phyloP scores from a whole-genome alignment of 2,888 invertebrate species.

The Myathropa florea region DNA sequence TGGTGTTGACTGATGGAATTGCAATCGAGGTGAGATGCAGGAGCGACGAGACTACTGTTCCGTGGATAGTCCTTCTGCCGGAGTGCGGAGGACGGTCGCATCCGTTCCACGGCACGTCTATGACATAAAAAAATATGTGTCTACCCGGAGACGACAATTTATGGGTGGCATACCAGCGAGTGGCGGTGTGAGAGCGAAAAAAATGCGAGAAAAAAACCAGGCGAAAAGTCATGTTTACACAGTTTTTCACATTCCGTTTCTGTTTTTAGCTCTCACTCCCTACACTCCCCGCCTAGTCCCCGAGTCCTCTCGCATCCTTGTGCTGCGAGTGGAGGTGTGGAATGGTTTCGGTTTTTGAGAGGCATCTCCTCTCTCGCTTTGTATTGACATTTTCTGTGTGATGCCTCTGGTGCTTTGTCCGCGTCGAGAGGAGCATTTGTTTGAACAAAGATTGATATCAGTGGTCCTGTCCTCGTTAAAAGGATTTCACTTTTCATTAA shows the following conservation, averaged over 20 bases:
- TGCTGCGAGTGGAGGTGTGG: not conserved
- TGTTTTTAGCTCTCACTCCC: constrained; percentile 6
- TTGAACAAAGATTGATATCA: constrained; percentile 51
- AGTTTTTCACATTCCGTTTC: constrained; percentile 46
- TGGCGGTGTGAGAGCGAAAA: not conserved
- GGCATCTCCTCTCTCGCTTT: constrained; percentile 18
- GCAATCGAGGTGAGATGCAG: constrained; percentile 64
- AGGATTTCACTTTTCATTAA: constrained; percentile 49
- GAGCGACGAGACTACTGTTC: constrained; percentile 39
- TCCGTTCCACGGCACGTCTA: constrained; percentile 19
- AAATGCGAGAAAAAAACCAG: not conserved
- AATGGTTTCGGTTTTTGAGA: constrained; percentile 7
- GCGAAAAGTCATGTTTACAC: constrained; percentile 56
- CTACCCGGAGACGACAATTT: constrained; percentile 59
- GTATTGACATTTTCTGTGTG: constrained; percentile 42
- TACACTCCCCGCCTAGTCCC: not conserved
- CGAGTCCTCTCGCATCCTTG: not conserved
- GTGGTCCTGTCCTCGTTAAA: constrained; percentile 27
- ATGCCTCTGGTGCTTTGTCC: not conserved
- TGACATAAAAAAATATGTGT: constrained; percentile 36
- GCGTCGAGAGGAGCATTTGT: constrained; percentile 7
- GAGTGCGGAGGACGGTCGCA: constrained; percentile 26
- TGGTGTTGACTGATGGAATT: constrained; percentile 67
- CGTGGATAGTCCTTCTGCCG: constrained; percentile 15
- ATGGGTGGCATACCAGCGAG: constrained; percentile 37